Percentiles rank a stretch among this genome's conserved stretches.
Conservation (phyloP, 2,797 vertebrate species). For the Vespertilio murinus region DNA sequence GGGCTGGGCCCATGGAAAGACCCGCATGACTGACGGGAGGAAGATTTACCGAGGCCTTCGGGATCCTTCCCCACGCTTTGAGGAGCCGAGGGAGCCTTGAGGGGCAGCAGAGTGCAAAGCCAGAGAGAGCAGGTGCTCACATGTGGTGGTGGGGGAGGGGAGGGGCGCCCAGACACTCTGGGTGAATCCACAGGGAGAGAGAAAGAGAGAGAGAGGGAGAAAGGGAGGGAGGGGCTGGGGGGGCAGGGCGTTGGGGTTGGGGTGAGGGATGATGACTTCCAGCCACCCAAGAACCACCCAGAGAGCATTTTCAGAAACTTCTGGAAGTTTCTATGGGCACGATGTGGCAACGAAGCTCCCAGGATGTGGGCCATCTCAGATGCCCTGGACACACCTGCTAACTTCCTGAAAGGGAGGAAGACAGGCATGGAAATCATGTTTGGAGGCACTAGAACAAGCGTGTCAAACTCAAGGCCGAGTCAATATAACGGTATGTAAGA, state of each 20-base stretch:
- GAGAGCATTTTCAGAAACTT: background rate
- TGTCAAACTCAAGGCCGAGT: too few relatives aligned
- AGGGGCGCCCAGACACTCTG: background rate
- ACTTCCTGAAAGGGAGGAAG: background rate
- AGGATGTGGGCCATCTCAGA: background rate
- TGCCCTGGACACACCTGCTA: background rate
- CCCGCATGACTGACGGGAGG: background rate
- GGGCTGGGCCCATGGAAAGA: background rate
- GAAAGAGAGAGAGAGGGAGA: accelerated
- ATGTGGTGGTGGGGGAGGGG: too few relatives aligned
- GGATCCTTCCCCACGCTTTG: background rate
- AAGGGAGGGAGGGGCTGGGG: accelerated
- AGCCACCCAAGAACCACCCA: background rate
- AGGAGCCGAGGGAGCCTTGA: background rate
- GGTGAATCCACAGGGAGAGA: background rate
- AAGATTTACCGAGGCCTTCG: background rate
- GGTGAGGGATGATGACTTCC: background rate
- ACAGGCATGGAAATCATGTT: background rate
- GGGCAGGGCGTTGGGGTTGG: background rate
- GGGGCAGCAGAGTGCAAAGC: background rate
- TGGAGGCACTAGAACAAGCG: too few relatives aligned
- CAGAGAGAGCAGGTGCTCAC: background rate
- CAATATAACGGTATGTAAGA: too few relatives aligned
- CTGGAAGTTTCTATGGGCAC: background rate
- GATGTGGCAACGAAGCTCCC: accelerated